Evolutionary conservation across 2,888 invertebrate genomes (phyloP).

Genomic region (Drosophila formosana): DNA sequence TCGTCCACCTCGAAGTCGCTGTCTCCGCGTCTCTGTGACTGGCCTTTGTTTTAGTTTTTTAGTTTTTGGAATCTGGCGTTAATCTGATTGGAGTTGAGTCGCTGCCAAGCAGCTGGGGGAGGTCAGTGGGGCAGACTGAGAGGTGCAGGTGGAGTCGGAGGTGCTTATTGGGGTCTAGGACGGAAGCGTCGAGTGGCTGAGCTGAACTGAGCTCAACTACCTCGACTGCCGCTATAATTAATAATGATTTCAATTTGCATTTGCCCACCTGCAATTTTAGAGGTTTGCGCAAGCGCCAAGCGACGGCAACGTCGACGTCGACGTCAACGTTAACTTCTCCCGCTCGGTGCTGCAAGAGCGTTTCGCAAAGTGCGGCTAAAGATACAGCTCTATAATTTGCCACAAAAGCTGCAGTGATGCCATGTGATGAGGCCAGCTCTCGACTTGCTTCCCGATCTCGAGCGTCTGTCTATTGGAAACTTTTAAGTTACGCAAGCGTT

Average conservation of each 20-base stretch:
- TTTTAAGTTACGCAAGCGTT: conserved; percentile 52
- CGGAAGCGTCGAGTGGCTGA: conserved; percentile 52
- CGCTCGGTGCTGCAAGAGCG: conserved; percentile 29
- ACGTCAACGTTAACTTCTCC: conserved; percentile 3
- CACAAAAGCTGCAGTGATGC: conserved; percentile 13
- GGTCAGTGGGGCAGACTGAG: neutral
- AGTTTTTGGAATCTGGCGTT: conserved; percentile 34
- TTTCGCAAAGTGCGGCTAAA: conserved; percentile 42
- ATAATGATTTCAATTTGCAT: conserved; percentile 80
- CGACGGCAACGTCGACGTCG: conserved; percentile 34
- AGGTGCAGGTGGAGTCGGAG: neutral
- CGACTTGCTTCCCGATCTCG: conserved; percentile 6
- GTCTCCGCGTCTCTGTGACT: neutral
- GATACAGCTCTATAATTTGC: conserved; percentile 45
- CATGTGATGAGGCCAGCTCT: conserved; percentile 6
- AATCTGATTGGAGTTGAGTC: conserved; percentile 49
- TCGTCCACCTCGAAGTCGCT: neutral
- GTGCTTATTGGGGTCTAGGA: conserved; percentile 71
- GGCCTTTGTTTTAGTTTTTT: conserved; percentile 43
- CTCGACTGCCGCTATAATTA: conserved; percentile 72
- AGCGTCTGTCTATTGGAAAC: conserved; percentile 6
- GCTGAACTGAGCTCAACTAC: conserved; percentile 10
- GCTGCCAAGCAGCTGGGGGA: conserved; percentile 7
- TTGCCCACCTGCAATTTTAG: conserved; percentile 73
- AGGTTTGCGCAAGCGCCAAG: conserved; percentile 59